These are phyloP conservation scores for Erebia ligea DNA, from an alignment of 2,888 invertebrate species.

Conservation along the genomic window DNA sequence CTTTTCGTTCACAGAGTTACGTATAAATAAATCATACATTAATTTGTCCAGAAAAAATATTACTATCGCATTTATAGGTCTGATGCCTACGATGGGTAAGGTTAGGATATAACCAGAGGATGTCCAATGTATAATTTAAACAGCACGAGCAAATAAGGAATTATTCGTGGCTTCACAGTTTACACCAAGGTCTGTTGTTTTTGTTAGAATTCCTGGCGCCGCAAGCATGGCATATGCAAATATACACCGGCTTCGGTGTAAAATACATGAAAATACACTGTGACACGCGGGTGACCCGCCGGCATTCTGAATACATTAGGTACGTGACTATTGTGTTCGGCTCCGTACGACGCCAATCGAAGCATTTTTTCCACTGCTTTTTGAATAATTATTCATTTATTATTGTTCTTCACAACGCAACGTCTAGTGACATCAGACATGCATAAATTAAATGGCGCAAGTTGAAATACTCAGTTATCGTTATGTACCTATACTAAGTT, in stretches of 20 bases:
- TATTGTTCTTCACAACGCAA: conserved; percentile 11
- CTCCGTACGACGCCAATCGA: conserved; percentile 25
- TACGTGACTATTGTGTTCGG: conserved; percentile 45
- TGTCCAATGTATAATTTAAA: neutral
- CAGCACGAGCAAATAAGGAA: conserved; percentile 18
- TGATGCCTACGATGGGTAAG: too few relatives aligned
- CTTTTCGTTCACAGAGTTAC: too few relatives aligned
- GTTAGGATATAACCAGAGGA: neutral
- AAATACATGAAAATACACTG: conserved; percentile 43
- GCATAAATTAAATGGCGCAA: conserved; percentile 6
- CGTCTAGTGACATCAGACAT: conserved; percentile 5
- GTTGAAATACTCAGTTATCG: neutral
- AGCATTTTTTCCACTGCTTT: conserved; percentile 32
- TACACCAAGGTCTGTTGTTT: conserved; percentile 19
- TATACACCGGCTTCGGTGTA: conserved; percentile 35
- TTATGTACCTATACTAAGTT: neutral
- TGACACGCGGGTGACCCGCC: conserved; percentile 68
- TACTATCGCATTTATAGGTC: too few relatives aligned
- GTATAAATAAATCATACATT: too few relatives aligned
- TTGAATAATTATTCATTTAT: conserved; percentile 28
- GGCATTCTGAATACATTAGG: conserved; percentile 70
- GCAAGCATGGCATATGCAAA: conserved; percentile 36
- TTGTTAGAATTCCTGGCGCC: conserved; percentile 23
- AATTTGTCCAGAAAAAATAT: too few relatives aligned
- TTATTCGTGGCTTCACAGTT: conserved; percentile 21